These are phyloP conservation scores for Lepidocolaptes lacrymiger DNA, from an alignment of 2,797 vertebrate genomes.

Conservation along the genomic window DNA sequence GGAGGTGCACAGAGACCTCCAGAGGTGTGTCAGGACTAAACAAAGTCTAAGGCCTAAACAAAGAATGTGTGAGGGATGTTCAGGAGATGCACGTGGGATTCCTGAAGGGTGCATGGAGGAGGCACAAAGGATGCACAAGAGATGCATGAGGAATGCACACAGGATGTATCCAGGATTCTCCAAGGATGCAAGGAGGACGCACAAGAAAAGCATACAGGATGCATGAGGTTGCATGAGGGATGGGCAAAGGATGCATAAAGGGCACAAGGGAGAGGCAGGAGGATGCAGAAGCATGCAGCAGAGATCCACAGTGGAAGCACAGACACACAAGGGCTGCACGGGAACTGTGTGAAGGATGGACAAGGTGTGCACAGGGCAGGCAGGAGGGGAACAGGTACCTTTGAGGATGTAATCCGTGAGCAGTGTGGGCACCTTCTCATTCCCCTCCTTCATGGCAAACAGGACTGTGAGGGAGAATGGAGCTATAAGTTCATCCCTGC, in stretches of 20 bases:
- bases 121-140: neutral
- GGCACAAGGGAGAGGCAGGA: neutral
- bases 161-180: fast-evolving
- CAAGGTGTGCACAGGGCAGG: neutral
- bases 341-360: neutral
- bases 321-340: neutral
- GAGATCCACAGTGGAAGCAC: neutral
- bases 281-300: neutral
- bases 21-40: neutral
- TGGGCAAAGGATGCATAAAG: too few relatives aligned
- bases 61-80: neutral
- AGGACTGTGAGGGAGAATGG: conserved; percentile 81
- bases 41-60: neutral
- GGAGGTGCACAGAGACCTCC: neutral
- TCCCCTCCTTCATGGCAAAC: conserved; percentile 97
- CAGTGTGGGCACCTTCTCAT: conserved; percentile 96
- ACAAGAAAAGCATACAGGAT: too few relatives aligned
- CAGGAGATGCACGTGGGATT: neutral
- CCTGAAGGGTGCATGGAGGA: neutral
- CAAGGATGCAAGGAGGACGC: neutral
- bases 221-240: neutral
- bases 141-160: neutral
- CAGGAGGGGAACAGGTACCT: conserved; percentile 77
- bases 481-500: neutral
- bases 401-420: conserved; percentile 98